Base-by-base conservation (phyloP, 2,797 vertebrate genomes). In the Borostomias antarcticus region DNA sequence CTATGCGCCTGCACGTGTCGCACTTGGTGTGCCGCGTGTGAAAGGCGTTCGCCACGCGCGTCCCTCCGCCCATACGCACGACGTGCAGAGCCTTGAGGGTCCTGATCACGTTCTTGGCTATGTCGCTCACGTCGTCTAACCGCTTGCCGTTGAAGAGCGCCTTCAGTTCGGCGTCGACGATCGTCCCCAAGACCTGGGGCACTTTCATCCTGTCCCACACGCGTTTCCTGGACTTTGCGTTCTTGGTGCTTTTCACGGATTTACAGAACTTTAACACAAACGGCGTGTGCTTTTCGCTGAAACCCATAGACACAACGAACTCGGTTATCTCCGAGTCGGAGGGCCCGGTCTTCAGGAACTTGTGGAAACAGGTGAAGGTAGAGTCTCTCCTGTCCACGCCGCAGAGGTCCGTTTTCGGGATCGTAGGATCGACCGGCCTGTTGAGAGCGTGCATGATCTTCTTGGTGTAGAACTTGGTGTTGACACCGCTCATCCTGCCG, bases 131-230 rank as follows among this genome's bases (percentile, higher is more conserved):
- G 4, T 9, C 32, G 9, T 9, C 32, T 33, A 33, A 33, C 9
- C 9, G 3, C 9, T 33, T 33, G 9, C 32, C 32, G 9, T 33
- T 33, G 32, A 33, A 33, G 3, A 33, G 32, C 3, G 32, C 32
- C 9, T 33, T 33, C 32, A 33, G 32, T 33, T 33, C 32, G 32
- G 32, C 32, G 9, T 33, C 32, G 4, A 33, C 32, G 17, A 9
- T 48, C 17, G 45, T 48, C 17, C 45, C 45, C 45, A 48, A n/a
- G 17, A 48, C 45, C 45, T 48, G 45, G 17, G 45, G 45, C 17
- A 48, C 45, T n/a, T 48, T 48, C 45, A 48, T 48, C 9, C 17
- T 48, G 45, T 48, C 45, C 45, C 45, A 48, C 45, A 48, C 45
- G 13, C 11, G 11, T n/a, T 48, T 48, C 45, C 45, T 48, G 17